These are phyloP conservation scores for Hirtodrosophila duncani DNA, from an alignment of 2,888 invertebrate genomes.

Conservation along the genomic window DNA sequence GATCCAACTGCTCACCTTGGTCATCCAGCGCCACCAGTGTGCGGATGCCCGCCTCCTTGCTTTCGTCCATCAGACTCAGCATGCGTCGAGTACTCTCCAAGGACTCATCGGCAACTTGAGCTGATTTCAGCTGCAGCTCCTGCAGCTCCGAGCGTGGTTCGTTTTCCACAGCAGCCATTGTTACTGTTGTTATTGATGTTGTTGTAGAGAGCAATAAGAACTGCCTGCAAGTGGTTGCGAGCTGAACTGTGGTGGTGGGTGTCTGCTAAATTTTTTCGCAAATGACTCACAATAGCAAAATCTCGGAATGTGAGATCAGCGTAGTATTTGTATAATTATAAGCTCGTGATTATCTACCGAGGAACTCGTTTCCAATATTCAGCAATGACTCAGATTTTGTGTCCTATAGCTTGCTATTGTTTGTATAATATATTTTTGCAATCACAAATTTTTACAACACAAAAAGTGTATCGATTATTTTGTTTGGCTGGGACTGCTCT, in stretches of 20 bases:
- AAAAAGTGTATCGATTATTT: no score
- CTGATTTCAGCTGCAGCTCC: constrained; percentile 71
- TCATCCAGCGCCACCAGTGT: constrained; percentile 73
- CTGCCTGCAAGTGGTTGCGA: constrained; percentile 54
- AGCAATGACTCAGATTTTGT: no score
- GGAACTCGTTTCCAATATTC: no score
- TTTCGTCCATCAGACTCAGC: constrained; percentile 70
- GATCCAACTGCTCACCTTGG: constrained; percentile 73
- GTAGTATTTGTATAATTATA: no score
- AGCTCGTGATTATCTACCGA: no score
- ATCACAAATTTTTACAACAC: no score
- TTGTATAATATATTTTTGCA: no score
- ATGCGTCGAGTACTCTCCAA: constrained; percentile 73
- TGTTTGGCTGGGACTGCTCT: no score
- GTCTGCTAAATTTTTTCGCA: constrained; percentile 24
- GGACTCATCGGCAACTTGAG: constrained; percentile 72
- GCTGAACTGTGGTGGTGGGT: constrained; percentile 2
- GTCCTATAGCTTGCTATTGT: no score
- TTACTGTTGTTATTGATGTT: constrained; percentile 2
- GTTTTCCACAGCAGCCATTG: constrained; percentile 61
- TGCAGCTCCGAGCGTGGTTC: constrained; percentile 72
- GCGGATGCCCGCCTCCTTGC: constrained; percentile 74
- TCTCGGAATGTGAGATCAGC: no score
- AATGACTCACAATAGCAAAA: constrained; percentile 48
- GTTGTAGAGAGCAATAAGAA: constrained; percentile 11